A percentile compares a stretch with the other conserved stretches of the same genome.
These are phyloP conservation scores for Sylvia atricapilla DNA, from an alignment of 2,113 vertebrate genomes.

Conservation along the genomic window DNA sequence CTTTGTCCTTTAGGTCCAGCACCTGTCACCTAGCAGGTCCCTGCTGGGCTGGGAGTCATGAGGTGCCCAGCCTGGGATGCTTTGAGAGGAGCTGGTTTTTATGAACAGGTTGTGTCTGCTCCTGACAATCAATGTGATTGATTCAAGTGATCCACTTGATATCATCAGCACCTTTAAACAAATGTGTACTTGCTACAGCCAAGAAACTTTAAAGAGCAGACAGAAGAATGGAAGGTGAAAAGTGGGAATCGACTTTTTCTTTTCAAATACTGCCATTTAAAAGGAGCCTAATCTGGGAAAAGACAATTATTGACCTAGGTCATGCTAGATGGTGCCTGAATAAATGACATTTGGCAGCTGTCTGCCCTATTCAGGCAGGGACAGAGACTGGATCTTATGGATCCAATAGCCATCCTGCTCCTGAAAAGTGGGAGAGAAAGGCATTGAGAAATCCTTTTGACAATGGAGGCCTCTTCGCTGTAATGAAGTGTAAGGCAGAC, in stretches of 20 bases:
- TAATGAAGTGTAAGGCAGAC: background rate
- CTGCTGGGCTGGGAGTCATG: background rate
- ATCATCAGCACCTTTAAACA: background rate
- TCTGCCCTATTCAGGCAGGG: background rate
- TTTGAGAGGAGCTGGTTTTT: background rate
- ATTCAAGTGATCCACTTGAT: background rate
- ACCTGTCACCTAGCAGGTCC: background rate
- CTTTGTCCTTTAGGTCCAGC: background rate
- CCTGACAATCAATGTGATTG: background rate
- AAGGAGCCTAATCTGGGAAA: background rate
- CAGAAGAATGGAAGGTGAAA: background rate
- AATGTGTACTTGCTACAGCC: background rate
- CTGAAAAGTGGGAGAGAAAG: background rate
- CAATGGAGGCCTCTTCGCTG: background rate
- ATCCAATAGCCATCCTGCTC: background rate
- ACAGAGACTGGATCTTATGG: background rate
- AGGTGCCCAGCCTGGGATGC: background rate
- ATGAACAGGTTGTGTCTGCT: background rate
- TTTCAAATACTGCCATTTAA: background rate
- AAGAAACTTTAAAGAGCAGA: background rate
- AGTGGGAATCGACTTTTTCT: background rate
- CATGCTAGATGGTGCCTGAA: background rate
- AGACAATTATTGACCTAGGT: constrained; percentile 7
- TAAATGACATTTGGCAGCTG: background rate
- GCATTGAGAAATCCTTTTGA: background rate